Base-by-base conservation (phyloP, 2,888 invertebrate genomes). In the Drosophila stalkeri region DNA sequence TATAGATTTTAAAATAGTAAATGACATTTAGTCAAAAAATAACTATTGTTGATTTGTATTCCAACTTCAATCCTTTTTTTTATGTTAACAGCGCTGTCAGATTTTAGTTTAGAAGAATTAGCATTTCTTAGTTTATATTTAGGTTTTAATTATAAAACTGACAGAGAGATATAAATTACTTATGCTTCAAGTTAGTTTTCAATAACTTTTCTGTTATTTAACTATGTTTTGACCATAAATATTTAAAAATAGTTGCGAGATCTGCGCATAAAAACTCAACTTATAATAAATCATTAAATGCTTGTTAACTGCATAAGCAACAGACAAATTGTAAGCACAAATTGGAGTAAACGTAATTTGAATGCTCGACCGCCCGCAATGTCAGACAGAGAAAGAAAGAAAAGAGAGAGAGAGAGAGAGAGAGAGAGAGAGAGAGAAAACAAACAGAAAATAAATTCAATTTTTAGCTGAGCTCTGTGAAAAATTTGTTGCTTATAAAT, bases 401-500 rank as follows among this genome's bases (percentile, higher is more conserved):
- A 23, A 23, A 23, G 23, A 23, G 27, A 6, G 27, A 27, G 27
- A 27, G 27, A 3, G 23, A 3, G 23, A 3, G 23, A 6, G 27
- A 27, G 27, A 27, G 27, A 27, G 27, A 27, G 27, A 6, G 27
- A 52, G 4, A 16, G 5, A 20, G n/a, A 55, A 31, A 9, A 5
- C n/a, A n/a, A n/a, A n/a, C 5, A 2, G 18, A 33, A 18, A 49
- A 27, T 6, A 33, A 47, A 16, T 18, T 0, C 8, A 18, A 35
- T 49, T 44, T 82, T 69, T 54, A 56, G 64, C 68, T 72, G 70
- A 66, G 64, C 55, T 20, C 8, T 39, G 55, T 44, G 55, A 66
- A 60, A 66, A 41, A 60, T 49, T 44, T 80, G 39, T 56, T 51
- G 61, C 68, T 82, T 82, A 63, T 65, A 72, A 86, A 83, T 83